Conservation (phyloP, 2,113 vertebrate genomes). For the Gymnogyps californianus region DNA sequence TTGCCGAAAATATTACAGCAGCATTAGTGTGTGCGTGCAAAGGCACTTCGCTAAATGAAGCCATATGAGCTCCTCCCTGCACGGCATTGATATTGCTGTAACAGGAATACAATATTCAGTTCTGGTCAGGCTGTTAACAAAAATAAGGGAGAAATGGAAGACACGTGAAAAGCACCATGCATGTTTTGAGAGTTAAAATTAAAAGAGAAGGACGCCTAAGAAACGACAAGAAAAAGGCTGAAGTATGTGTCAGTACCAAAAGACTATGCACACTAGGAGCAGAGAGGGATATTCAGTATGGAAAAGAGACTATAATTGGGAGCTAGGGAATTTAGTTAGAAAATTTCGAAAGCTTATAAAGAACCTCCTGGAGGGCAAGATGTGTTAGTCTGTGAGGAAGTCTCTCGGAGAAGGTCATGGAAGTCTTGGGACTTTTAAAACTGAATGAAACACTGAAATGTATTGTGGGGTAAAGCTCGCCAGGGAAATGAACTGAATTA, state of each 20-base stretch:
- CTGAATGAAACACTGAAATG: slow-evolving; percentile 53
- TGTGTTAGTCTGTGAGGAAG: slow-evolving; percentile 33
- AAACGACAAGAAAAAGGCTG: not conserved
- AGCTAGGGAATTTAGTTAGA: slow-evolving; percentile 26
- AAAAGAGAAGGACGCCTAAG: not conserved
- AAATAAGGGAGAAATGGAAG: not conserved
- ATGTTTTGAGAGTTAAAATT: not conserved
- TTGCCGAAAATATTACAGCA: not conserved
- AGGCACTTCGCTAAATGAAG: not conserved
- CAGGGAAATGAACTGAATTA: slow-evolving; percentile 51
- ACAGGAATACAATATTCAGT: not conserved
- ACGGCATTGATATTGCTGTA: fast-evolving
- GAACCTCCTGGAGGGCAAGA: slow-evolving; percentile 52
- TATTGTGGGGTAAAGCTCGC: slow-evolving; percentile 14
- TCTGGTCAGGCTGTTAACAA: not conserved
- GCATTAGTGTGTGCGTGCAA: not conserved
- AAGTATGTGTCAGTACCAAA: not conserved
- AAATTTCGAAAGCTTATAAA: slow-evolving; percentile 46
- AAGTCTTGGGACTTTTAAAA: slow-evolving; percentile 64
- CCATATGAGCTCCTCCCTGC: not conserved
- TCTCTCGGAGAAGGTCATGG: slow-evolving; percentile 29
- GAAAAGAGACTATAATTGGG: not conserved
- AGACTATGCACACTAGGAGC: not conserved
- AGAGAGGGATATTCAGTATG: not conserved
- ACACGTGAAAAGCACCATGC: not conserved